phyloP scores from a whole-genome alignment of 2,797 vertebrate genomes.

The Ctenopoma multispine region DNA sequence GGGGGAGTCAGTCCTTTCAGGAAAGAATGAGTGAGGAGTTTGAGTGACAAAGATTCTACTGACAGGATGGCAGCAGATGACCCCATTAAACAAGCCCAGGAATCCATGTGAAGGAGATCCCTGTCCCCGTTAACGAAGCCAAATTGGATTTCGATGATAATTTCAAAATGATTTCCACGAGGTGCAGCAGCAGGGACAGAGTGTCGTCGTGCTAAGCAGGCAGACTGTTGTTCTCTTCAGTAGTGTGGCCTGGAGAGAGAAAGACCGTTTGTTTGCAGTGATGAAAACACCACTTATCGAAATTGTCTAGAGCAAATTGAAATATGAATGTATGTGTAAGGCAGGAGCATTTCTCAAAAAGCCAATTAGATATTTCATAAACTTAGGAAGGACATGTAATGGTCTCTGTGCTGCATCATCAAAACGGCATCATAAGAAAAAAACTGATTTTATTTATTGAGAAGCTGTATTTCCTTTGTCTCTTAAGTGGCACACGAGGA shows the following conservation, averaged over 20 bases:
- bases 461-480: conserved; percentile 3
- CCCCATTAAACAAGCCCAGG: conserved; percentile 75
- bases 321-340: conserved; percentile 66
- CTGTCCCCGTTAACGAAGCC: conserved; percentile 79
- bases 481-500: conserved; percentile 32
- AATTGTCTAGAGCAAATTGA: conserved; percentile 51
- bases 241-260: conserved; percentile 17
- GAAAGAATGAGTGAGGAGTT: conserved; percentile 78
- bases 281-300: conserved; percentile 55
- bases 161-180: conserved; percentile 83
- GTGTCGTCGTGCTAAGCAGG: conserved; percentile 45
- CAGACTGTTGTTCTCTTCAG: conserved; percentile 36
- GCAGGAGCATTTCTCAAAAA: conserved; percentile 42
- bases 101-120: conserved; percentile 73
- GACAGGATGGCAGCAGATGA: conserved; percentile 76
- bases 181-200: conserved; percentile 59
- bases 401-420: background rate
- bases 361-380: conserved; percentile 65
- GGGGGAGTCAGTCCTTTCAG: conserved; percentile 69
- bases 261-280: conserved; percentile 46
- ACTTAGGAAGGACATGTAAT: conserved; percentile 34
- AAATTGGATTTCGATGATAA: conserved; percentile 83
- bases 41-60: conserved; percentile 84
- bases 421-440: conserved; percentile 22
- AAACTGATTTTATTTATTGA: conserved; percentile 1